Evolutionary conservation across 37 sponge, comb jelly and placozoan species (phyloP).

Genomic region (Ianthella basta): DNA sequence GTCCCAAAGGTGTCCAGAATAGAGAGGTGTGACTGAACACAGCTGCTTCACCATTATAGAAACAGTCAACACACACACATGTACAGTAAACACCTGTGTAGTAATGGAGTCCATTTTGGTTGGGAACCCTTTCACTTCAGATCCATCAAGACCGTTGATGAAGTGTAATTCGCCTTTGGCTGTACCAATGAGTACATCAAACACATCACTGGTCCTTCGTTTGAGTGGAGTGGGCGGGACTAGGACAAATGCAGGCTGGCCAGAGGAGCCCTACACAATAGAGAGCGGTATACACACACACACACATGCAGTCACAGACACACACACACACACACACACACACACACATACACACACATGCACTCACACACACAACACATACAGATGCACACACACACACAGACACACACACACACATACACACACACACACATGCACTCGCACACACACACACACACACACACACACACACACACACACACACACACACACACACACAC

Average conservation of each 20-base stretch:
- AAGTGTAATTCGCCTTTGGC: conserved; percentile 61
- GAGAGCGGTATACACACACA: background rate
- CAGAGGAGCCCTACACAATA: background rate
- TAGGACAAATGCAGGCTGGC: conserved; percentile 67
- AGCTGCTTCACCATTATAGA: too few relatives aligned
- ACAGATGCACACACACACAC: background rate
- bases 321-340: conserved; percentile 16
- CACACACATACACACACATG: conserved; percentile 14
- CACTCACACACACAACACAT: background rate
- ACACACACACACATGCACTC: background rate
- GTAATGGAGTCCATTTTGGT: conserved; percentile 57
- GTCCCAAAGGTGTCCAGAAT: too few relatives aligned
- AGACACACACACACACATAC: background rate
- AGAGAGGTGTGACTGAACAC: too few relatives aligned
- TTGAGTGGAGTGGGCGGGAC: conserved; percentile 68
- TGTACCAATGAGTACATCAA: conserved; percentile 47
- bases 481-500: conserved; percentile 1
- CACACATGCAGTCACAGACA: conserved; percentile 1
- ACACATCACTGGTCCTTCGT: conserved; percentile 1
- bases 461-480: conserved; percentile 3
- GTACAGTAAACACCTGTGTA: conserved; percentile 42
- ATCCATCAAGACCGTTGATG: conserved; percentile 21
- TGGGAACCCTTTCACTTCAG: conserved; percentile 47
- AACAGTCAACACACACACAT: too few relatives aligned
- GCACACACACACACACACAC: conserved; percentile 6